These are phyloP conservation scores for Umimayanthus kanabou DNA, from an alignment of 92 coral and sea anemone genomes.

Conservation along the genomic window DNA sequence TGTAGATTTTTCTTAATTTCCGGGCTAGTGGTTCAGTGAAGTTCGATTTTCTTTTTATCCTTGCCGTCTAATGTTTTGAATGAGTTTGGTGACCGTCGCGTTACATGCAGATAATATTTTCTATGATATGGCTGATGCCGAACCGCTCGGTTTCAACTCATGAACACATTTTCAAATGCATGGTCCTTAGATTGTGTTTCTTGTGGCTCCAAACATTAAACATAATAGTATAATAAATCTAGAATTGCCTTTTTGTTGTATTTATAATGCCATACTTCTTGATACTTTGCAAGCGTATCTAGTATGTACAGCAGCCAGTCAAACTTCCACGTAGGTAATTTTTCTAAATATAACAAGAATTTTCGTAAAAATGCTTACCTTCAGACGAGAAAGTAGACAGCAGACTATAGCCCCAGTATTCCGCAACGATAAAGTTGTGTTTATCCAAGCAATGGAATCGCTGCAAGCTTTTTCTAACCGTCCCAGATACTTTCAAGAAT, in stretches of 20 bases:
- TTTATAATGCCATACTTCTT: not conserved
- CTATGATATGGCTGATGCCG: not conserved
- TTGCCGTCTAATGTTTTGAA: not conserved
- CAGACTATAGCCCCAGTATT: not conserved
- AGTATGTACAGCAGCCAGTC: not conserved
- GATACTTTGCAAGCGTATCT: not conserved
- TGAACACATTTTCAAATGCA: not conserved
- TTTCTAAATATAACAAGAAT: not conserved
- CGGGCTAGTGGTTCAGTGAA: conserved; percentile 10
- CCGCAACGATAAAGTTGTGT: not conserved
- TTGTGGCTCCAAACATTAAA: not conserved
- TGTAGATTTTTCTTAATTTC: conserved; percentile 19
- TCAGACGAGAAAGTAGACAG: not conserved
- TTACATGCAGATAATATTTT: not conserved
- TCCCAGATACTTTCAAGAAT: not conserved
- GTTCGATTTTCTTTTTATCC: conserved; percentile 7
- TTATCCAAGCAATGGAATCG: not conserved
- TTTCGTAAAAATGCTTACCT: not conserved
- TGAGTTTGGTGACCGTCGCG: not conserved
- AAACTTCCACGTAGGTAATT: not conserved
- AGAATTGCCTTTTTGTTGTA: not conserved
- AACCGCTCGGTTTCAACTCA: not conserved
- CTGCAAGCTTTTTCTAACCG: not conserved
- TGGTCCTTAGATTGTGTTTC: not conserved
- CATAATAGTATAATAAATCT: not conserved